Evolutionary conservation across 2,888 invertebrate genomes (phyloP), one percentile per base, ranked within the genome.

Genomic region (Campoletis raptor): DNA sequence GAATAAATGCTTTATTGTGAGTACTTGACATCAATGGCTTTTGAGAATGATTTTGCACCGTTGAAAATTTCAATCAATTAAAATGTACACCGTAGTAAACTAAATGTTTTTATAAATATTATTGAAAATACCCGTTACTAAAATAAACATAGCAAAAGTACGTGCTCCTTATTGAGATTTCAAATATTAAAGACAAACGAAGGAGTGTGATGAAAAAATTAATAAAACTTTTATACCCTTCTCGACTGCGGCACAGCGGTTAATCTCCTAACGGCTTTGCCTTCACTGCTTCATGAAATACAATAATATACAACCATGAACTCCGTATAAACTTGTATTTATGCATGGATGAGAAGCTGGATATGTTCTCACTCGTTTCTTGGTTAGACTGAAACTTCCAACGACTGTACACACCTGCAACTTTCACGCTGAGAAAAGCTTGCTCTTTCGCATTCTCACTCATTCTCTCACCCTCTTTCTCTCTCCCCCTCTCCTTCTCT

Each of bases 381-480:
- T 70, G 66, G 76, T 86, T 86, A 66, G 66, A 78, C 78, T 81
- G 61, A 48, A 81, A 78, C 73, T 86, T 86, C 67, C 78, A 72
- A 77, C 72, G 52, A 37, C 77, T 77, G 80, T 54, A 77, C 69
- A 86, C 82, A 83, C 86, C 86, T 74, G 85, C 86, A 85, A 85
- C 85, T 86, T 86, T 83, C 24, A 72, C 37, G 79, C 85, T 83
- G 42, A 48, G 52, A 64, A 52, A 72, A 76, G 79, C 83, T 85
- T 18, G 36, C 64, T 37, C 57, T 67, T 48, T 64, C 70, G n/a
- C 67, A 70, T 78, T 30, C 74, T 83, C 70, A 15, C 52, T 36
- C 70, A 48, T 42, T 42, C 83, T 85, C 74, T 67, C 77, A 67
- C 67, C n/a, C 30, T 21, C 45, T 67, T 12, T 48, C 48, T n/a